Base-by-base conservation (phyloP, 2,797 vertebrate genomes). In the Ctenopoma multispine region DNA sequence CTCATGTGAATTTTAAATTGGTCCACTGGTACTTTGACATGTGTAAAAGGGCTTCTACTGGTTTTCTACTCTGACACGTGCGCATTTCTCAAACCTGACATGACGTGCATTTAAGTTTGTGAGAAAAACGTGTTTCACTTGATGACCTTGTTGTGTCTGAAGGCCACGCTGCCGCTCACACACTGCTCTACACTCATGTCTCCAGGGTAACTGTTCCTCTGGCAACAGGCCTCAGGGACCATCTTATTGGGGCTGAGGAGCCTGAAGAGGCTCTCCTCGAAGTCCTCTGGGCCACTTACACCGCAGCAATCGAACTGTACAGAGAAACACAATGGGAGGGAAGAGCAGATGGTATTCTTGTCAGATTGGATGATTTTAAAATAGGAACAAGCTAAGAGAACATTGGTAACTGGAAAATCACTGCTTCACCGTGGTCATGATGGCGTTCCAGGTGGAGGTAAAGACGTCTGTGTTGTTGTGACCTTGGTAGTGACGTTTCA, bases 241-340 rank as follows among this genome's bases (percentile, higher is more conserved):
- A 48, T 51, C 8, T 90, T 89, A 9, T 61, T 87, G 1, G 75
- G 79, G 54, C 90, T 88, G 60, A 95, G 86, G n/a, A 90, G 84
- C 10, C 90, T 90, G 69, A 95, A 95, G 2, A 94, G 90, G 17
- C 95, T 93, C 7, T 92, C 88, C 82, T 94, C 93, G 9, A 98
- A 98, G 88, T 98, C 97, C 69, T 97, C 96, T 0, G 95, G 96
- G 27, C 96, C 95, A 0, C 95, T 96, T 43, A 97, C 96, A 4
- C 96, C 97, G 2, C 97, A 98, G 91, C 97, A 98, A 27, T 96
- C 94, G 31, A 98, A 98, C 97, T 98, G 83, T 10, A 23, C 15
- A 51, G 27, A 48, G 46, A 66, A 1, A 48, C 23, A 71, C 23
- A 47, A 69, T 58, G 29, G 14, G 15, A 69, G 31, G 40, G 11